Conservation (phyloP, 2,113 vertebrate genomes). For the Gila orcuttii region DNA sequence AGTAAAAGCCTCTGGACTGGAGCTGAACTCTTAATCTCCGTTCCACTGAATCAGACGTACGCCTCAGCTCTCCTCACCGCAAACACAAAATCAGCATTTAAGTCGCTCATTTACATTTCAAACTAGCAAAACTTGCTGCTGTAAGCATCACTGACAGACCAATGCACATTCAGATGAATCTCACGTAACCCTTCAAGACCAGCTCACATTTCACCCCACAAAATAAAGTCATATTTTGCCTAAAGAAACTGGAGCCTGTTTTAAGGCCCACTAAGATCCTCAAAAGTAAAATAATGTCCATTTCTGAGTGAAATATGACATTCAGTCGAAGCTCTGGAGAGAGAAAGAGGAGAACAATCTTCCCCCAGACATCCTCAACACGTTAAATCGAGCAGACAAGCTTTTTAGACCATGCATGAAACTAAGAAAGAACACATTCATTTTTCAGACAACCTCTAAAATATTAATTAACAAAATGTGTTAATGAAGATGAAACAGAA, state of each 20-base stretch:
- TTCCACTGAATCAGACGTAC: not conserved
- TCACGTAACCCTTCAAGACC: not conserved
- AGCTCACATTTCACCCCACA: not conserved
- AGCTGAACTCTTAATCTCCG: not conserved
- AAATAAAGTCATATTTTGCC: not conserved
- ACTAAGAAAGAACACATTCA: constrained; percentile 10
- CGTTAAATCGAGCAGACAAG: not conserved
- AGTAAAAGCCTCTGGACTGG: not conserved
- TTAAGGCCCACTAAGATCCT: not conserved
- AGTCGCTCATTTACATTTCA: not conserved
- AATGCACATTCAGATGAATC: not conserved
- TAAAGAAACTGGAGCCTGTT: not conserved
- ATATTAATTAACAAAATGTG: constrained; percentile 14
- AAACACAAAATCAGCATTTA: constrained; percentile 10
- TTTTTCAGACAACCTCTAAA: constrained; percentile 9
- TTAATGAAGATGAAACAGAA: constrained; percentile 23
- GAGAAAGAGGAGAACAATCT: not conserved
- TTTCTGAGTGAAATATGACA: not conserved
- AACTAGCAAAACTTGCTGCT: not conserved
- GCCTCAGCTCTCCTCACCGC: not conserved
- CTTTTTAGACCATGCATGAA: constrained; percentile 16
- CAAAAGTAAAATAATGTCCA: not conserved
- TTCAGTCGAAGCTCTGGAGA: not conserved
- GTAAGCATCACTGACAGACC: constrained; percentile 1
- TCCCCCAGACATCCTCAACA: not conserved